Evolutionary conservation across 1,140 invertebrate genomes (phyloP).

Genomic region (Oedothorax gibbosus): DNA sequence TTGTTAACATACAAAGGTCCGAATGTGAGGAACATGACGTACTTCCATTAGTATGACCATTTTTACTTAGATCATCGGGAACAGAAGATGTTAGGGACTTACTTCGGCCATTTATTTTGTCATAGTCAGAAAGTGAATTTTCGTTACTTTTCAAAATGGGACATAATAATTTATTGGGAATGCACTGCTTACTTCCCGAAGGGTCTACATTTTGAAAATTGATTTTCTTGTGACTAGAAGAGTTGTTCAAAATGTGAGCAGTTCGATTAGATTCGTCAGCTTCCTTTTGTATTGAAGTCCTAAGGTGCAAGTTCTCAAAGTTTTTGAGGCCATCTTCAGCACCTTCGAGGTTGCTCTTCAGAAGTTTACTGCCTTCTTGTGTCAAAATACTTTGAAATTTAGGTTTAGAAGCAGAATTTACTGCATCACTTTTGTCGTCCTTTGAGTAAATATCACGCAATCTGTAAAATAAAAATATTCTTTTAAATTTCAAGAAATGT

Average conservation of each 20-base stretch:
- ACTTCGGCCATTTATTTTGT: no score
- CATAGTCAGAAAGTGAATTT: no score
- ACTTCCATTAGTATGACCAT: no score
- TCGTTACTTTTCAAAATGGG: no score
- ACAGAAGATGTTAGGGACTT: no score
- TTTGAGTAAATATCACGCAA: conserved; percentile 20
- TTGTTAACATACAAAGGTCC: no score
- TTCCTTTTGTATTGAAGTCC: neutral
- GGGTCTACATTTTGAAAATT: neutral
- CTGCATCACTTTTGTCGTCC: neutral
- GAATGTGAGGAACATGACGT: no score
- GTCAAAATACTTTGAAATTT: neutral
- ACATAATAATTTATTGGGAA: no score
- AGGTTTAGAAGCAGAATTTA: neutral
- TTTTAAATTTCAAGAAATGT: no score
- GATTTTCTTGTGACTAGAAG: no score
- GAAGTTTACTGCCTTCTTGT: neutral
- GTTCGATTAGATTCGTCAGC: neutral
- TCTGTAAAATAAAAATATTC: neutral
- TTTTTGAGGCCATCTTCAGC: neutral
- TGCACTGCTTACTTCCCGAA: no score
- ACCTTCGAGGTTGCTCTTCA: neutral
- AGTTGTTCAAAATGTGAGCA: neutral
- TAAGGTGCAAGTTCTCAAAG: neutral
- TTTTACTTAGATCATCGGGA: no score